These are phyloP conservation scores for Acanthurus leucopareius DNA, from an alignment of 2,797 vertebrate species.

Conservation along the genomic window DNA sequence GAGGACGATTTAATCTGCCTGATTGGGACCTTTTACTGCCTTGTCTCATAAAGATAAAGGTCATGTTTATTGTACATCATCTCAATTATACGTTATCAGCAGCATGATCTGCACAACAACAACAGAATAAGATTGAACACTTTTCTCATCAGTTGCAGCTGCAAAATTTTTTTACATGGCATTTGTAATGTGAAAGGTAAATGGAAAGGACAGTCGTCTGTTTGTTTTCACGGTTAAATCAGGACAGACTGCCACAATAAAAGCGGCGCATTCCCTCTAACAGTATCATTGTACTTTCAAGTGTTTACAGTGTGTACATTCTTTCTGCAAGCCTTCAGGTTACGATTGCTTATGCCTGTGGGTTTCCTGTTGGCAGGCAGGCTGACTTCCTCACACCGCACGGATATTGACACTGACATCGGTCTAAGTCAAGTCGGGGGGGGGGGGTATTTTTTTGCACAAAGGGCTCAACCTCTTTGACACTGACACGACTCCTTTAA, in stretches of 20 bases:
- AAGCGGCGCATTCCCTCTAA: background rate
- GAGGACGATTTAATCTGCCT: constrained; percentile 25
- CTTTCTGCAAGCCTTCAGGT: background rate
- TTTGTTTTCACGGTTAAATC: background rate
- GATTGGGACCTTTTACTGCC: constrained; percentile 37
- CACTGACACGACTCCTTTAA: constrained; percentile 44
- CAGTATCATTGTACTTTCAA: background rate
- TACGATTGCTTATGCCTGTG: background rate
- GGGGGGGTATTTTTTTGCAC: background rate
- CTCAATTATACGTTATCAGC: background rate
- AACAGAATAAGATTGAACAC: background rate
- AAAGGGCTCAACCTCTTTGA: constrained; percentile 15
- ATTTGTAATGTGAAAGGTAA: background rate
- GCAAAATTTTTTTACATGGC: background rate
- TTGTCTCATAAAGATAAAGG: constrained; percentile 41
- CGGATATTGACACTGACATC: constrained; percentile 19
- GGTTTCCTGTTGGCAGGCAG: constrained; percentile 42
- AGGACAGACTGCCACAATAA: background rate
- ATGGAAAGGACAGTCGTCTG: too few relatives aligned
- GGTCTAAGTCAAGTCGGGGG: constrained; percentile 33
- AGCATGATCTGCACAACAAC: constrained; percentile 9
- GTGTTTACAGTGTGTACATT: background rate
- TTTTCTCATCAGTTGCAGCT: background rate
- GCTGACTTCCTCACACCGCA: constrained; percentile 47
- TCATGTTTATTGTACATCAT: constrained; percentile 27